phyloP scores from a whole-genome alignment of 2,113 vertebrate genomes.

The Megaceryle maxima region DNA sequence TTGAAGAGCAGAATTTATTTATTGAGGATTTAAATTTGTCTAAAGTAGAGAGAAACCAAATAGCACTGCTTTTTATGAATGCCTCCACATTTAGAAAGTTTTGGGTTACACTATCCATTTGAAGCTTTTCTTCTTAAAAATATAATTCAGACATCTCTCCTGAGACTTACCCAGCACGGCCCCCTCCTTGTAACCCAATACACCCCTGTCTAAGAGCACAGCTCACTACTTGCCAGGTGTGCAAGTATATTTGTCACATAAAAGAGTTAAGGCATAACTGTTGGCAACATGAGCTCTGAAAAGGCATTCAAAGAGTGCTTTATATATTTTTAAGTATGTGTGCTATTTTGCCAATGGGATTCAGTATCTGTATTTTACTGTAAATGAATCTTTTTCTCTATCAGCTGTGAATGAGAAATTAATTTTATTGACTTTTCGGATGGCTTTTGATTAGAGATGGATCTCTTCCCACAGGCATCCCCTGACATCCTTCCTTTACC shows the following conservation, averaged over 20 bases:
- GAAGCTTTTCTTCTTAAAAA: constrained; percentile 70
- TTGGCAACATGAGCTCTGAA: constrained; percentile 27
- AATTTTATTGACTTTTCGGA: constrained; percentile 4
- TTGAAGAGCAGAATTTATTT: constrained; percentile 65
- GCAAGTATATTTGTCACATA: constrained; percentile 38
- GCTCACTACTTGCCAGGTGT: constrained; percentile 54
- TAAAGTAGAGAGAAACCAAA: constrained; percentile 58
- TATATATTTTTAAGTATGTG: neutral
- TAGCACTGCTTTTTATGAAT: constrained; percentile 55
- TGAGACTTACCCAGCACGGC: constrained; percentile 34
- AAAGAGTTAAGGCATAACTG: constrained; percentile 6
- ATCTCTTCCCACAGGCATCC: neutral
- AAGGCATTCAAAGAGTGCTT: neutral
- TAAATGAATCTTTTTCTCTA: neutral
- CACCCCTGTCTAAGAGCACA: neutral
- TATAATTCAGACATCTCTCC: constrained; percentile 49
- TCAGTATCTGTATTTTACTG: neutral
- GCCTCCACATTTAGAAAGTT: constrained; percentile 54
- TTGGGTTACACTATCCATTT: constrained; percentile 71
- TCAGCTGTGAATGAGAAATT: neutral
- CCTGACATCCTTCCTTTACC: neutral
- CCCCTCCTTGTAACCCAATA: constrained; percentile 60
- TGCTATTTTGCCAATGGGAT: neutral
- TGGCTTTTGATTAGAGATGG: neutral
- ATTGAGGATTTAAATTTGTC: constrained; percentile 62